Conservation (phyloP, 2,888 invertebrate genomes). For the Perizoma flavofasciatum region DNA sequence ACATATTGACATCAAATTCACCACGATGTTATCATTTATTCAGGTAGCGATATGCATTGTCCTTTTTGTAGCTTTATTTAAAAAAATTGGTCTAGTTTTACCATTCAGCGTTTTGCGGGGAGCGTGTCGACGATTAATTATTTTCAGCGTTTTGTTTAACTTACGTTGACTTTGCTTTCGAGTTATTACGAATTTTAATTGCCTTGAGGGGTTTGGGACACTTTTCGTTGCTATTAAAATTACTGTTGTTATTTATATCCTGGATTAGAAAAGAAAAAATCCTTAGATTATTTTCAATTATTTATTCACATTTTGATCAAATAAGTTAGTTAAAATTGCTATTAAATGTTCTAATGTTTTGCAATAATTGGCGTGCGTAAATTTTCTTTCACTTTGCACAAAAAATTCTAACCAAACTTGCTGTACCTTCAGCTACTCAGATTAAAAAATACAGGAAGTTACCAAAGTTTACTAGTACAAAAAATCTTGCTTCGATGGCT, state of each 20-base stretch:
- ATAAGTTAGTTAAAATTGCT: not conserved
- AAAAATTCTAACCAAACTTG: slow-evolving; percentile 10
- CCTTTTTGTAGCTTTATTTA: slow-evolving; percentile 55
- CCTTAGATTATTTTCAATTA: not conserved
- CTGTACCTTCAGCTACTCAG: no score
- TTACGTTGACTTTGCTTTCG: slow-evolving; percentile 72
- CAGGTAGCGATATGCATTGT: slow-evolving; percentile 77
- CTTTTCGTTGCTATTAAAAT: slow-evolving; percentile 50
- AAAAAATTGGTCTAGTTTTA: slow-evolving; percentile 46
- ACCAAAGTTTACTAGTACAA: no score
- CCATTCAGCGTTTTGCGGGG: slow-evolving; percentile 46
- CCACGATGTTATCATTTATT: slow-evolving; percentile 83
- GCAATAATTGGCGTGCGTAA: slow-evolving; percentile 9
- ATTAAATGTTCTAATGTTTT: no score
- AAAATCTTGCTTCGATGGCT: no score
- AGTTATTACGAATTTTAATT: slow-evolving; percentile 78
- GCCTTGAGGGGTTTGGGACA: slow-evolving; percentile 55
- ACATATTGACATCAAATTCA: slow-evolving; percentile 84
- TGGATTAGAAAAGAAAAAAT: slow-evolving; percentile 2
- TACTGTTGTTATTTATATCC: slow-evolving; percentile 31
- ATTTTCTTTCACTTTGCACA: slow-evolving; percentile 25
- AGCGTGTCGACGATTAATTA: slow-evolving; percentile 72
- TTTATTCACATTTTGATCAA: not conserved
- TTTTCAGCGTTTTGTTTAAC: slow-evolving; percentile 74
- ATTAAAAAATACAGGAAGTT: no score